phyloP scores from a whole-genome alignment of 1,140 invertebrate species.

The Pissodes strobi region DNA sequence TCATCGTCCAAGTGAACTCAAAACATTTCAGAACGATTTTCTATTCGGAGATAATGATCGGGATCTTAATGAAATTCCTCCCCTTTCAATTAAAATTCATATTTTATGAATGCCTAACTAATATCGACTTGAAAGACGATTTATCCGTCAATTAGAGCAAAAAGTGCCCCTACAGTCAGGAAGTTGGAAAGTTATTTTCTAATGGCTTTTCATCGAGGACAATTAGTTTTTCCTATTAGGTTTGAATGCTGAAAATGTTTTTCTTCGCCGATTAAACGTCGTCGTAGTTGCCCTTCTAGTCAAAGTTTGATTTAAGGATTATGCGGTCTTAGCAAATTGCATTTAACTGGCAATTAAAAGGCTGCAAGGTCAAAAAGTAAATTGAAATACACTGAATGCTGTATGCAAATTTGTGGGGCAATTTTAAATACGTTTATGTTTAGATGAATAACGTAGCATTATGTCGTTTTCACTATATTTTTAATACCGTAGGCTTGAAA shows the following conservation, averaged over 20 bases:
- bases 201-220: constrained; percentile 16
- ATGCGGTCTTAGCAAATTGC: no score
- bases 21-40: constrained; percentile 11
- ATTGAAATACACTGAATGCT: no score
- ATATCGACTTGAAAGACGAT: constrained; percentile 12
- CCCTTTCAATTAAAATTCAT: constrained; percentile 32
- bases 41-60: constrained; percentile 25
- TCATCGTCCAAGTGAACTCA: background rate
- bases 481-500: no score
- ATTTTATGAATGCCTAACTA: constrained; percentile 25
- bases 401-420: no score
- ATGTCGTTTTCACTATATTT: no score
- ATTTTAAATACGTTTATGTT: no score
- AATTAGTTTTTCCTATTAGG: constrained; percentile 18
- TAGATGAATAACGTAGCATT: no score
- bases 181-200: constrained; percentile 24
- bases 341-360: no score
- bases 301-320: no score
- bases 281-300: background rate
- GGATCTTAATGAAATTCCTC: constrained; percentile 28
- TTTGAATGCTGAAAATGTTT: background rate
- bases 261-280: background rate
- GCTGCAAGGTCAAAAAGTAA: no score
- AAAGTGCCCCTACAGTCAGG: constrained; percentile 1
- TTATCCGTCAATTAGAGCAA: constrained; percentile 28